Percentiles rank a stretch among this genome's conserved stretches.
Evolutionary conservation across 1,140 invertebrate species (phyloP).

Genomic region (Eurytemora carolleeae): DNA sequence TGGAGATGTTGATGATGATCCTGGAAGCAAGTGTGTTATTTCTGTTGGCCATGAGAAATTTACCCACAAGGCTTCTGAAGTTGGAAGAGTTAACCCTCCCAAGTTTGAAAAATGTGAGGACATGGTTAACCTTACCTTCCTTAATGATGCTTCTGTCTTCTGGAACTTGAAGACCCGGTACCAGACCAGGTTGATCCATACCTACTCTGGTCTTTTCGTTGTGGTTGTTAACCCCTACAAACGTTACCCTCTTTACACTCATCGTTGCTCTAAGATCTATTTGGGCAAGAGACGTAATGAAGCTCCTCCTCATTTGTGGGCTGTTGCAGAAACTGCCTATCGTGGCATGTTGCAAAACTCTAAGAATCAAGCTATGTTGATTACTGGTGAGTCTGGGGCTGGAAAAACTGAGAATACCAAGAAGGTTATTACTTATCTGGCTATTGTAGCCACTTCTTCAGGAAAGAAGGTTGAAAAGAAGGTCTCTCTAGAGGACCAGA

Average conservation of each 20-base stretch:
- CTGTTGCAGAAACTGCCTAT: constrained; percentile 98
- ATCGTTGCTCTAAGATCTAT: constrained; percentile 86
- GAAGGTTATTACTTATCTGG: no score
- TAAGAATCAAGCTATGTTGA: constrained; percentile 23
- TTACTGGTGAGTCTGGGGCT: no score
- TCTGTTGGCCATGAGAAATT: no score
- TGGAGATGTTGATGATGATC: no score
- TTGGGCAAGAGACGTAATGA: constrained; percentile 97
- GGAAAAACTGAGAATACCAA: no score
- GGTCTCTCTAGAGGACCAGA: no score
- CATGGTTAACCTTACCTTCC: constrained; percentile 42
- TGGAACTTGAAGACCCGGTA: constrained; percentile 35
- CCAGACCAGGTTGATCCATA: constrained; percentile 38
- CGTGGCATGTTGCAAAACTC: constrained; percentile 88
- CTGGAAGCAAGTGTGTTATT: no score
- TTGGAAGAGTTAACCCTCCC: no score
- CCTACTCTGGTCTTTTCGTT: constrained; percentile 99
- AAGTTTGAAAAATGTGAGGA: no score
- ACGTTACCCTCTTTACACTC: constrained; percentile 95
- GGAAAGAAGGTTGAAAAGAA: constrained; percentile 32
- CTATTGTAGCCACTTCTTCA: constrained; percentile 65
- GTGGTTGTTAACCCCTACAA: no score
- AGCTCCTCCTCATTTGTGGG: constrained; percentile 98
- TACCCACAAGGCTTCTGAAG: no score
- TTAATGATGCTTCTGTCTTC: constrained; percentile 40